Conservation (phyloP, 2,888 invertebrate genomes). For the Darwinula stevensoni region DNA sequence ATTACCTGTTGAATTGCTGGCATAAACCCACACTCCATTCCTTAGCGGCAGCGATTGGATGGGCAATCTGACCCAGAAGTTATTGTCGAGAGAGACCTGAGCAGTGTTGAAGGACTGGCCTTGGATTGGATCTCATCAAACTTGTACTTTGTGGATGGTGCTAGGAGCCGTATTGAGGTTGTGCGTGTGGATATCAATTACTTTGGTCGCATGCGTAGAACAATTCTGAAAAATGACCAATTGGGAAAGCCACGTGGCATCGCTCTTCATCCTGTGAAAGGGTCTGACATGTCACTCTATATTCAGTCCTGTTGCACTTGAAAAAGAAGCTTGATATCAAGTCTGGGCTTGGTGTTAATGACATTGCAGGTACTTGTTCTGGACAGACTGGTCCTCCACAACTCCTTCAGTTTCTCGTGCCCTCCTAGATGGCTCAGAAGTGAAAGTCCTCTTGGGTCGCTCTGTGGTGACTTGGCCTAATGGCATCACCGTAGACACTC, state of each 20-base stretch:
- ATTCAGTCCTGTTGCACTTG: no score
- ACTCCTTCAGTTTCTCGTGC: conserved; percentile 46
- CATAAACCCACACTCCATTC: neutral
- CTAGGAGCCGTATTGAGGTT: conserved; percentile 44
- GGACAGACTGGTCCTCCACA: conserved; percentile 62
- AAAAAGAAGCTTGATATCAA: no score
- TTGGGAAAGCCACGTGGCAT: conserved; percentile 47
- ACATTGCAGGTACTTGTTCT: conserved; percentile 36
- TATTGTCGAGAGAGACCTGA: conserved; percentile 37
- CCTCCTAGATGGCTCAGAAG: conserved; percentile 39
- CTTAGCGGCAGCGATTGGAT: conserved; percentile 23
- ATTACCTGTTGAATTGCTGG: no score
- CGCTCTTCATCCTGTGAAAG: conserved; percentile 47
- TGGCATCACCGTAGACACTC: conserved; percentile 53
- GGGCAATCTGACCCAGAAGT: conserved; percentile 32
- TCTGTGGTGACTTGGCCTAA: conserved; percentile 51
- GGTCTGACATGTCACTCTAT: conserved; percentile 19
- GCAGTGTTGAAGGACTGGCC: conserved; percentile 62
- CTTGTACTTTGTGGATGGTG: conserved; percentile 60
- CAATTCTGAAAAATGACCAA: conserved; percentile 32
- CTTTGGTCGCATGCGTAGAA: conserved; percentile 38
- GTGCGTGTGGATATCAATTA: conserved; percentile 32
- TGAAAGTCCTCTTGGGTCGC: conserved; percentile 14
- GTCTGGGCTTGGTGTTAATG: no score
- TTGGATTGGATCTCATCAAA: conserved; percentile 63